These are phyloP conservation scores for Tokudaia tokunoshimensis DNA, from an alignment of 2,797 vertebrate species.

Conservation along the genomic window DNA sequence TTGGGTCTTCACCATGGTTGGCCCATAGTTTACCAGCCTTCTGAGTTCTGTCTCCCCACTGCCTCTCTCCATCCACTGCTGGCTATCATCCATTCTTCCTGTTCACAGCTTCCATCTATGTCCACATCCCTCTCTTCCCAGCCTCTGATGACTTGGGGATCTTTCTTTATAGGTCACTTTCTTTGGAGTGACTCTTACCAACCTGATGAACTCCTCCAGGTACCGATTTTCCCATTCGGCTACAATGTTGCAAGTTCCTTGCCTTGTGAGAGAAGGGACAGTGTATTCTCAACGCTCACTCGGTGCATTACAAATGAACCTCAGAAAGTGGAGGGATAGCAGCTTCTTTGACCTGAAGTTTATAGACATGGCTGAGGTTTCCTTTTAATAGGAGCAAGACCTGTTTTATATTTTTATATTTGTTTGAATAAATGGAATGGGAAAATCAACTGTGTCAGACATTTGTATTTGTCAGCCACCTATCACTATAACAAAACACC, in stretches of 20 bases:
- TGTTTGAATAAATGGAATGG: not conserved
- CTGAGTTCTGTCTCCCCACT: accelerated
- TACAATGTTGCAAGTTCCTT: accelerated
- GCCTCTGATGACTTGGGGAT: not conserved
- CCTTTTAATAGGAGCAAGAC: not conserved
- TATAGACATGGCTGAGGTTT: not conserved
- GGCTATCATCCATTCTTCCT: not conserved
- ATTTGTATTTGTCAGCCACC: not conserved
- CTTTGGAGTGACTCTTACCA: not conserved
- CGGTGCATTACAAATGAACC: accelerated
- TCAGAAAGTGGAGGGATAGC: not conserved
- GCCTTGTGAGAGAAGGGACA: accelerated
- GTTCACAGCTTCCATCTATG: too few species aligned
- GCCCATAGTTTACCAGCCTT: accelerated
- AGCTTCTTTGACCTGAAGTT: not conserved
- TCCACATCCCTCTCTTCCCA: accelerated
- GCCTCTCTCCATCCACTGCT: accelerated
- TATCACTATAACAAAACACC: not conserved
- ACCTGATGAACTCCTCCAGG: not conserved
- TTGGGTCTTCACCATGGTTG: accelerated
- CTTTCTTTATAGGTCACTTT: not conserved
- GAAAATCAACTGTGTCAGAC: not conserved
- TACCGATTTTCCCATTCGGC: accelerated
- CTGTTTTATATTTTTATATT: not conserved
- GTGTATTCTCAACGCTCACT: accelerated